Conservation (phyloP, 2,797 vertebrate genomes). For the Lagothrix lagotricha region DNA sequence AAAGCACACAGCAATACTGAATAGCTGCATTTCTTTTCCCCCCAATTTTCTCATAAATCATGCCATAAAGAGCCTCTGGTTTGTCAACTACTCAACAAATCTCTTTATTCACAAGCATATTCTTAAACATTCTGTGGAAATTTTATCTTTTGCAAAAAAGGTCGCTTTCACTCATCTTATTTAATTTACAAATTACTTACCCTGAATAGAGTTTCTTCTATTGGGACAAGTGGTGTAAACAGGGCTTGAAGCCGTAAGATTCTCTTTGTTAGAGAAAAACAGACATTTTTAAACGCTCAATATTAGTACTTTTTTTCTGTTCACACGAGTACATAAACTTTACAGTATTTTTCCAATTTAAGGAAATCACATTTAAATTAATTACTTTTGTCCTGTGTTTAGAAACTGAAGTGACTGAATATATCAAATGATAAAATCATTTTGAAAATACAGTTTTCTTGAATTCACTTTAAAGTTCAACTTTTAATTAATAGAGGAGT, state of each 20-base stretch:
- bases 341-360: neutral
- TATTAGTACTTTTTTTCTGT: neutral
- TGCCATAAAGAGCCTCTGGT: neutral
- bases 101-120: neutral
- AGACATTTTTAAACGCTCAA: neutral
- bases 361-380: neutral
- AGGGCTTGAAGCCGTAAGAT: neutral
- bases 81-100: constrained; percentile 9
- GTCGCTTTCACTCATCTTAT: neutral
- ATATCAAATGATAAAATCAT: neutral
- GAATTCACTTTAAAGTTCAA: neutral
- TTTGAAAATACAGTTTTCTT: neutral
- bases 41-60: constrained; percentile 50
- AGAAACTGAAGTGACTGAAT: neutral
- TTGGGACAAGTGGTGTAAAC: neutral
- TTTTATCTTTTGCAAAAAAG: neutral
- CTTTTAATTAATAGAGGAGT: neutral
- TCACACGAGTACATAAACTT: neutral
- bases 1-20: constrained; percentile 34
- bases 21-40: neutral
- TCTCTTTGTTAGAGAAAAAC: neutral
- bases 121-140: neutral
- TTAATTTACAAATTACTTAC: neutral
- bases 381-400: neutral
- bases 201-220: neutral